Evolutionary conservation across 1,140 invertebrate species (phyloP), one percentile per base, ranked within the genome.

Genomic region (Neelides sp.): DNA sequence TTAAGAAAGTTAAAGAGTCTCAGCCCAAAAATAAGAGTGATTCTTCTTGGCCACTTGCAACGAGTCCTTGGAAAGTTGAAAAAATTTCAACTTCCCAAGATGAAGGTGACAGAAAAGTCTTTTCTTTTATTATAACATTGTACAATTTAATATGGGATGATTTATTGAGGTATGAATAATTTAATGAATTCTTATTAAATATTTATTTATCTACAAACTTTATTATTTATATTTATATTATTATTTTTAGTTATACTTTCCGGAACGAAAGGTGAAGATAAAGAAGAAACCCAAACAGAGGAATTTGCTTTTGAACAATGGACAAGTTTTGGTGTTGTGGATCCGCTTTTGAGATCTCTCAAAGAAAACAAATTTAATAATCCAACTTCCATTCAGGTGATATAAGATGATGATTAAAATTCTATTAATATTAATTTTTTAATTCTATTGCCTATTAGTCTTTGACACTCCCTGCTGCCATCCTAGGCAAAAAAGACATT

Each of bases 401-500:
- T 44, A n/a, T 36, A 17, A 34, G n/a, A 1, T 19, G 10, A 22
- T 40, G 10, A 15, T 8, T 4, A n/a, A 20, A 28, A 13, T 24
- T 13, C 28, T 43, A 17, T 39, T 27, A n/a, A 26, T 39, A 42
- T 40, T 63, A 28, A 7, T 7, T 49, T 7, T 47, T 48, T 54
- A 28, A 43, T 57, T 63, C 7, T 78, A 87, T n/a, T n/a, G n/a
- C n/a, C n/a, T n/a, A n/a, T n/a, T n/a, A n/a, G 68, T 66, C 75
- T 23, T 64, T 82, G 37, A 77, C 79, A 7, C 69, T 97, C 27
- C 83, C 88, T 20, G 75, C 86, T 49, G 89, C 92, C 26, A 85
- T 96, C 61, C 74, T 83, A 62, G 88, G 86, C 42, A 69, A 74
- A 37, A 75, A 78, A 70, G 91, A 97, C 71, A 85, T 97, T 60